These are phyloP conservation scores for Catocala nupta DNA, from an alignment of 2,888 invertebrate species.

Conservation along the genomic window DNA sequence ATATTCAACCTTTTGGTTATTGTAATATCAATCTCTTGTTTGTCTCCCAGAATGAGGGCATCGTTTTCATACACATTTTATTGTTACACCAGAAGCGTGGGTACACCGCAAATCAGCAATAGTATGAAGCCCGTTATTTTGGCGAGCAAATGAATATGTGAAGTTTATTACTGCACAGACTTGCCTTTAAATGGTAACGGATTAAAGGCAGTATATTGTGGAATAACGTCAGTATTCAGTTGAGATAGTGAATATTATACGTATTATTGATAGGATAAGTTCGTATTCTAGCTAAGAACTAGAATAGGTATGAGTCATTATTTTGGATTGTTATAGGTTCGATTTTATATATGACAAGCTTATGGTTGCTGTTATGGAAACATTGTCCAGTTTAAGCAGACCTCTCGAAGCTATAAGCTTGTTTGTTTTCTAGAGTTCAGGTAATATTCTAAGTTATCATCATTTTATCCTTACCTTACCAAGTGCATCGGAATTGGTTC, in stretches of 20 bases:
- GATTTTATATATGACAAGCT: no score
- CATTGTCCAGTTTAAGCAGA: neutral
- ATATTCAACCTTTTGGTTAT: no score
- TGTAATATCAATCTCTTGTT: no score
- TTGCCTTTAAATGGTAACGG: conserved; percentile 35
- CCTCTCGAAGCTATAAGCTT: no score
- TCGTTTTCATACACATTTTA: no score
- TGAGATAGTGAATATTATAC: conserved; percentile 27
- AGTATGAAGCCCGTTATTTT: conserved; percentile 23
- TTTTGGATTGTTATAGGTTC: no score
- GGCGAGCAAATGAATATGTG: conserved; percentile 36
- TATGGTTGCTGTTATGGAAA: neutral
- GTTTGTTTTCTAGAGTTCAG: no score
- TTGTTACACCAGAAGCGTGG: conserved; percentile 12
- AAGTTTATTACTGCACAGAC: conserved; percentile 36
- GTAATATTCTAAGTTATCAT: no score
- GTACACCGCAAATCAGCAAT: conserved; percentile 10
- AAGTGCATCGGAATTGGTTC: no score
- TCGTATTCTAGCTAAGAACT: neutral
- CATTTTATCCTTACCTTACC: no score
- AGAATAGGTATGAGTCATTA: neutral
- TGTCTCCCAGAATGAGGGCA: no score
- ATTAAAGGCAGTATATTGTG: conserved; percentile 33
- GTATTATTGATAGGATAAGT: conserved; percentile 5
- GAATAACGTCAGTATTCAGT: conserved; percentile 22